These are phyloP conservation scores for Anas platyrhynchos DNA, from an alignment of 2,113 vertebrate species.

Conservation along the genomic window DNA sequence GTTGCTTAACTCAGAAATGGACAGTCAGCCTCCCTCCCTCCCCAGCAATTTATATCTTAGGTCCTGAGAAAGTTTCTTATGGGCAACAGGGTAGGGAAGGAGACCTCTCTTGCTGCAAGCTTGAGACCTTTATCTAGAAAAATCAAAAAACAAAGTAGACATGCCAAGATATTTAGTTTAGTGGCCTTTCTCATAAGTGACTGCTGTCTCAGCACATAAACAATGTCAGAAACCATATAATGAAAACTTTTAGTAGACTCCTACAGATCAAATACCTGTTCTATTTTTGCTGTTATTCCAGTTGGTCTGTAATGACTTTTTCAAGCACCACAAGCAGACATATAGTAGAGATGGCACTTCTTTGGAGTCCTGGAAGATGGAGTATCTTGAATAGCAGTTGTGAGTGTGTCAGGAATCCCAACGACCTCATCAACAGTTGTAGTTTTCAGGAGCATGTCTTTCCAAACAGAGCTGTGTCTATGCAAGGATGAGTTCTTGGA, in stretches of 20 bases:
- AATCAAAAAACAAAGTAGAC: background rate
- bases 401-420: background rate
- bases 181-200: background rate
- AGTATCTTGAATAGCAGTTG: background rate
- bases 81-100: background rate
- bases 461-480: background rate
- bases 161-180: background rate
- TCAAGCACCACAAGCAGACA: background rate
- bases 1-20: background rate
- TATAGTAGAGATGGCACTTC: background rate
- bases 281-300: background rate
- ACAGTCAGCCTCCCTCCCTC: background rate
- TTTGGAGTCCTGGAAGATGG: background rate
- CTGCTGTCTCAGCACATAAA: background rate
- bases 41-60: background rate
- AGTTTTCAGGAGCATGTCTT: background rate
- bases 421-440: background rate
- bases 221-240: background rate
- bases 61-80: background rate
- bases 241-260: background rate
- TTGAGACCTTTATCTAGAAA: background rate
- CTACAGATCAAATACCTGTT: background rate
- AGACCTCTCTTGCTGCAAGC: background rate
- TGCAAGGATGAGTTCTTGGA: fast-evolving
- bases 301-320: background rate